Evolutionary conservation across 2,113 vertebrate species (phyloP).

Genomic region (Grus americana): DNA sequence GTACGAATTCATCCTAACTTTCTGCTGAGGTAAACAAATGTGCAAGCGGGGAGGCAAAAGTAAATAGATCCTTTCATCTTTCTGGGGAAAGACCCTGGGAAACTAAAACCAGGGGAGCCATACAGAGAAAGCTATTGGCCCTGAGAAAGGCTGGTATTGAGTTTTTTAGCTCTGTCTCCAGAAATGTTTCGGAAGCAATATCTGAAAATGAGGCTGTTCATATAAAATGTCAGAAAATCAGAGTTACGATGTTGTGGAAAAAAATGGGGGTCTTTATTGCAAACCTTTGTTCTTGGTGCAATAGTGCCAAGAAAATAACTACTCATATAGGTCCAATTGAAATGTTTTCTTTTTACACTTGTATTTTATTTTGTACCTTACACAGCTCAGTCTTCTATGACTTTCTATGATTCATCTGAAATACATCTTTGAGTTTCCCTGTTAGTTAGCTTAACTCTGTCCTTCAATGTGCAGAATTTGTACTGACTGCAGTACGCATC

Average conservation of each 20-base stretch:
- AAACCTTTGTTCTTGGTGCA: neutral
- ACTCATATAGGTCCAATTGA: neutral
- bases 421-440: neutral
- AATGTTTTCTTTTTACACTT: neutral
- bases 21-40: neutral
- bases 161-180: neutral
- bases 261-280: neutral
- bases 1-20: neutral
- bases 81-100: neutral
- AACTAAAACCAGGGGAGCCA: neutral
- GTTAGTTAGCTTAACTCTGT: neutral
- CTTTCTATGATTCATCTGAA: neutral
- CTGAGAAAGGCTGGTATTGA: neutral
- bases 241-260: neutral
- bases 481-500: neutral
- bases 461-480: neutral
- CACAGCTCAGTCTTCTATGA: neutral
- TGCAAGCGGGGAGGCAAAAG: neutral
- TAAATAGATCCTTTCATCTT: neutral
- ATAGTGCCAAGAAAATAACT: neutral
- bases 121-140: neutral
- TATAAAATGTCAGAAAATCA: neutral
- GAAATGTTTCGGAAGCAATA: neutral
- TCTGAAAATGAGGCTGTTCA: neutral
- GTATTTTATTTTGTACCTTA: neutral